A percentile compares a stretch with the other conserved stretches of the same genome.
These are phyloP conservation scores for Xiphorhynchus erythropygius DNA, from an alignment of 2,797 vertebrate genomes.

Conservation along the genomic window DNA sequence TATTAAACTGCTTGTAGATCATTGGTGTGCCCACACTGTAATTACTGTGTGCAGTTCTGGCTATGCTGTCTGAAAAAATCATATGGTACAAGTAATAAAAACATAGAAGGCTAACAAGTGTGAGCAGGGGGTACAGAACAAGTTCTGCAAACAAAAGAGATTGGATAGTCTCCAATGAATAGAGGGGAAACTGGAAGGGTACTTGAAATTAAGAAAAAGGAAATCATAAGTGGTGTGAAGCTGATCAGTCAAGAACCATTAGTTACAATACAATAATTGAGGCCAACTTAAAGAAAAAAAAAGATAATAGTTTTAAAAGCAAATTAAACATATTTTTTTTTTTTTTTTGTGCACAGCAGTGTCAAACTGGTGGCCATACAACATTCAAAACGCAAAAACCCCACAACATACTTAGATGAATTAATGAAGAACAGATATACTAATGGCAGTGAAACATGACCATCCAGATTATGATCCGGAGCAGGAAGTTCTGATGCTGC, in stretches of 20 bases:
- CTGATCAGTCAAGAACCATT: not conserved
- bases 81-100: not conserved
- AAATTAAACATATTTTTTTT: not conserved
- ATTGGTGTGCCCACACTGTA: not conserved
- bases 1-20: not conserved
- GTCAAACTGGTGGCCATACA: accelerated
- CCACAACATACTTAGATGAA: not conserved
- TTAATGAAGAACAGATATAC: not conserved
- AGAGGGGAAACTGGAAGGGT: not conserved
- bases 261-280: not conserved
- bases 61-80: constrained; percentile 17
- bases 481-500: not conserved
- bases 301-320: not conserved
- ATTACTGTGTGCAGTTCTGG: not conserved
- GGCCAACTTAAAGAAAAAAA: not conserved
- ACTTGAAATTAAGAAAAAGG: not conserved
- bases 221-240: not conserved
- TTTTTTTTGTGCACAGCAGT: not conserved
- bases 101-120: not conserved
- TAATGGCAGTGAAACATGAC: not conserved
- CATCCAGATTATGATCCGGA: not conserved
- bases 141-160: not conserved
- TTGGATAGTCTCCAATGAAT: not conserved
- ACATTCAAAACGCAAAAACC: not conserved
- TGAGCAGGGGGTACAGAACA: not conserved